Percentiles rank a stretch among this genome's conserved stretches.
Evolutionary conservation across 2,113 vertebrate genomes (phyloP).

Genomic region (Osmerus mordax): DNA sequence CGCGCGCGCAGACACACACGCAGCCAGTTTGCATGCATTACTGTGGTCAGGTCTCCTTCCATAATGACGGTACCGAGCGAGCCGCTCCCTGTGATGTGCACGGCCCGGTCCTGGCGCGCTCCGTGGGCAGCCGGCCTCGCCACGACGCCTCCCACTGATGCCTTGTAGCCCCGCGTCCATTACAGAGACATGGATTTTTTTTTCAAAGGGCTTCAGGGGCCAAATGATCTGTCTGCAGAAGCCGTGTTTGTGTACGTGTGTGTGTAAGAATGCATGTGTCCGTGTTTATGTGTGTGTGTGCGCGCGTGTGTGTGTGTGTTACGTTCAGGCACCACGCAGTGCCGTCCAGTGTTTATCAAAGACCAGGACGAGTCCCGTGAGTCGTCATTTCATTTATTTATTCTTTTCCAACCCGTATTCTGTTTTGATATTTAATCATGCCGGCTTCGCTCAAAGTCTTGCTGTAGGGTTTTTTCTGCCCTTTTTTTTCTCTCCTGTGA

Average conservation of each 20-base stretch:
- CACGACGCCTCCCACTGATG: neutral
- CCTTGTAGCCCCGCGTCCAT: conserved; percentile 5
- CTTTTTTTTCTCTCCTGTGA: neutral
- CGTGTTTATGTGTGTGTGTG: neutral
- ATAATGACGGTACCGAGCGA: conserved; percentile 15
- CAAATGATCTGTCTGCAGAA: conserved; percentile 6
- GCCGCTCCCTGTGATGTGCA: conserved; percentile 5
- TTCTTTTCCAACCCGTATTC: neutral
- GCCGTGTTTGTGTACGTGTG: neutral
- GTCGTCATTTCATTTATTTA: neutral
- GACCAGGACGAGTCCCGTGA: neutral
- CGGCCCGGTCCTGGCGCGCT: conserved; percentile 2
- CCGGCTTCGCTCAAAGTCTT: neutral
- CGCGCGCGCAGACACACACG: no score
- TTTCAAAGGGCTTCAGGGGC: conserved; percentile 16
- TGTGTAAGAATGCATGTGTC: neutral
- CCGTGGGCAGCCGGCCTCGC: neutral
- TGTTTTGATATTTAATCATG: conserved; percentile 1
- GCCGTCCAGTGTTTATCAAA: conserved; percentile 8
- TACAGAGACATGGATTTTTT: neutral
- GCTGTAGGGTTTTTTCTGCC: neutral
- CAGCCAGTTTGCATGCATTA: conserved; percentile 11
- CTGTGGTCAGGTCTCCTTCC: neutral
- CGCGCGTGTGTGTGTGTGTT: no score
- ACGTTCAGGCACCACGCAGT: neutral